Percentiles rank a stretch among this genome's conserved stretches.
phyloP scores from a whole-genome alignment of 2,888 invertebrate genomes.

The Chrysolina americana region DNA sequence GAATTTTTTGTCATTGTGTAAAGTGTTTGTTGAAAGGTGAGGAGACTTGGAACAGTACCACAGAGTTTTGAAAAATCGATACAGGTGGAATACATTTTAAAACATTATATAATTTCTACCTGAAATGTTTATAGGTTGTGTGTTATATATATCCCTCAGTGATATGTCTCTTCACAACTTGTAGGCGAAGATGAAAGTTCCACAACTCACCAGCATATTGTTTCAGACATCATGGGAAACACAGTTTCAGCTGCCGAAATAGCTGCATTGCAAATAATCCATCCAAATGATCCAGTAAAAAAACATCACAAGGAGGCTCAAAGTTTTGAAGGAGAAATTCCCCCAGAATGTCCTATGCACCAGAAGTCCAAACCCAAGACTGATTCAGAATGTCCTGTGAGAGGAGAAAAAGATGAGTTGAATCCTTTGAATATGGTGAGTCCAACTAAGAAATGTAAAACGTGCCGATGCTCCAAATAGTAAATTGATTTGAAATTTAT shows the following conservation, averaged over 20 bases:
- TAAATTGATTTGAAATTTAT: too few species aligned
- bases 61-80: constrained; percentile 9
- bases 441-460: constrained; percentile 18
- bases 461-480: neutral
- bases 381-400: constrained; percentile 81
- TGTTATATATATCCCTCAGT: too few species aligned
- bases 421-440: constrained; percentile 89
- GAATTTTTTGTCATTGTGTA: too few species aligned
- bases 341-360: constrained; percentile 92
- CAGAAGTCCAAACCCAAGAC: constrained; percentile 68
- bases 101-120: constrained; percentile 21
- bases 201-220: neutral
- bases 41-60: neutral
- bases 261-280: constrained; percentile 71
- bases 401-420: constrained; percentile 75
- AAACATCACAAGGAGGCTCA: constrained; percentile 46
- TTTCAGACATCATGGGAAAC: constrained; percentile 72
- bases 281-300: constrained; percentile 60
- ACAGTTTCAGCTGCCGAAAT: constrained; percentile 73
- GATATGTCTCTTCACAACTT: too few species aligned
- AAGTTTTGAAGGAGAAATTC: constrained; percentile 69
- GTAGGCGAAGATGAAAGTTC: too few species aligned
- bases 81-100: neutral
- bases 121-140: neutral
- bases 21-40: neutral